phyloP scores from a whole-genome alignment of 2,888 invertebrate genomes.

The Tetranychus piercei region DNA sequence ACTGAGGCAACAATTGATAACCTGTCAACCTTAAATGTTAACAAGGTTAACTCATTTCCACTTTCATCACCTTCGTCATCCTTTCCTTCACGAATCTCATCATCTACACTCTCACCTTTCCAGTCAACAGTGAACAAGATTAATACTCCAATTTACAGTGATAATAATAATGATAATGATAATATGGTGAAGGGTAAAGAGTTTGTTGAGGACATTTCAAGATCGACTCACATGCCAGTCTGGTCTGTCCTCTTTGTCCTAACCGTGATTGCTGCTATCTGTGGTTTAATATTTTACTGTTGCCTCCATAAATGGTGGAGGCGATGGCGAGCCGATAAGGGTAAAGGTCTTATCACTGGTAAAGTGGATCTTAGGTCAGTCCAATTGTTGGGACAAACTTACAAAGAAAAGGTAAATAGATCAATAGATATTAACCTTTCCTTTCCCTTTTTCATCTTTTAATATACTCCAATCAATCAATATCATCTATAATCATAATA shows the following conservation, averaged over 20 bases:
- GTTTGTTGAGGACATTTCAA: constrained; percentile 16
- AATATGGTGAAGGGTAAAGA: constrained; percentile 12
- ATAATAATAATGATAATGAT: background rate
- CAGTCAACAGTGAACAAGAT: no score
- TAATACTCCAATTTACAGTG: no score
- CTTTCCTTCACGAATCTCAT: constrained; percentile 10
- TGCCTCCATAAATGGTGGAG: constrained; percentile 27
- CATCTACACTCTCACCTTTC: background rate
- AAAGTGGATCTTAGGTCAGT: constrained; percentile 28
- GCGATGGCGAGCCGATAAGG: constrained; percentile 26
- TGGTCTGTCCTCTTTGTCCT: constrained; percentile 26
- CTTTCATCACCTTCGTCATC: background rate
- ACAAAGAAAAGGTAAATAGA: constrained; percentile 76
- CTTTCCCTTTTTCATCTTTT: constrained; percentile 1
- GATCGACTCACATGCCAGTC: constrained; percentile 23
- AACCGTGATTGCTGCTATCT: constrained; percentile 25
- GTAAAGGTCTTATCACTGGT: constrained; percentile 26
- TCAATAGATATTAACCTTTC: background rate
- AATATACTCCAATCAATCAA: background rate
- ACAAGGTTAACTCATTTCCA: no score
- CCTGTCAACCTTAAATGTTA: no score
- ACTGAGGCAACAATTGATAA: no score
- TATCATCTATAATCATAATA: no score
- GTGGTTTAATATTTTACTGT: constrained; percentile 26
- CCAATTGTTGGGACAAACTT: constrained; percentile 80